Evolutionary conservation across 2,888 invertebrate genomes (phyloP), one percentile per base, ranked within the genome.

Genomic region (Eurois occulta): DNA sequence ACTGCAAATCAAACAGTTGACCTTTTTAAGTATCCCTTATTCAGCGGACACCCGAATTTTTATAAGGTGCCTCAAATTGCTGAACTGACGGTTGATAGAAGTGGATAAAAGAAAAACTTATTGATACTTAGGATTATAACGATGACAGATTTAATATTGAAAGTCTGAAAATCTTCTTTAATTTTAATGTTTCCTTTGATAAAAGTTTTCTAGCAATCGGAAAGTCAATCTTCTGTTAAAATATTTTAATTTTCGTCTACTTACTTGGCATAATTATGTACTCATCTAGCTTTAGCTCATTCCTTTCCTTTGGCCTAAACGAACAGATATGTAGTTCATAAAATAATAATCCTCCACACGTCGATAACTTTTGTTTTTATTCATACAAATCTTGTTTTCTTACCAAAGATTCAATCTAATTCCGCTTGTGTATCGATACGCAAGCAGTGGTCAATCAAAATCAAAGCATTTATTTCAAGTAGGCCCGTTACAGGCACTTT

Each of bases 11-110:
- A 46, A 48, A 32, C 32, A 64, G 64, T 55, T 55, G 55, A 65
- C 64, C 64, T 78, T 79, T 32, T 21, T 24, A 38, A 32, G 35
- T 16, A n/a, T 78, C 78, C 55, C 79, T 46, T 16, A 71, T 21
- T 71, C 46, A 71, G 71, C 78, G 38, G 16, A 11, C 38, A 35
- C 11, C 46, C 46, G 0, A 32, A 48, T 41, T n/a, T 41, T n/a
- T 38, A 16, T n/a, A 35, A 46, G 55, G 41, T 55, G 72, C 24
- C 41, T 72, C 52, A 21, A 21, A 55, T 55, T 16, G 24, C 38
- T 55, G 46, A 48, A 43, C 28, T 24, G 46, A 35, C 32, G 16
- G 21, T 16, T 48, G 43, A 52, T 24, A 16, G 8, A 60, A 62
- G 28, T 11, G 24, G 21, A 28, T 55, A 6, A 13, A 55, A 35